phyloP scores from a whole-genome alignment of 2,797 vertebrate genomes.

The Melanotaenia trifasciata region DNA sequence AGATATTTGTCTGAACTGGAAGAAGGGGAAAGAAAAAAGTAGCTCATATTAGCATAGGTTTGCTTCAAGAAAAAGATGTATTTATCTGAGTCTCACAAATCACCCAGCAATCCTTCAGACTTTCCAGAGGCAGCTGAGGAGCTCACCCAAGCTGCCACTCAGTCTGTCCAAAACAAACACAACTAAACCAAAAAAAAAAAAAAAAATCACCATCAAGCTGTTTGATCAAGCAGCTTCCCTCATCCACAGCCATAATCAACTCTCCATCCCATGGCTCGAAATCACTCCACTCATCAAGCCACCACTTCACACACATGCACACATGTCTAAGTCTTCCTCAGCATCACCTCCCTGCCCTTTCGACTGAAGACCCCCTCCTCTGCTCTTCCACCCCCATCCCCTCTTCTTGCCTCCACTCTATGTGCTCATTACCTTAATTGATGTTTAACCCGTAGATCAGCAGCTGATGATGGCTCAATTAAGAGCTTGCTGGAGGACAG shows the following conservation, averaged over 20 bases:
- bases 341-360: conserved; percentile 34
- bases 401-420: conserved; percentile 19
- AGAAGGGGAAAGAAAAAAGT: neutral
- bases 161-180: conserved; percentile 47
- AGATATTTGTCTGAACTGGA: neutral
- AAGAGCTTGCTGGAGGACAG: conserved; percentile 71
- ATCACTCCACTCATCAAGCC: conserved; percentile 20
- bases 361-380: neutral
- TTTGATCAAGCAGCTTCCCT: conserved; percentile 27
- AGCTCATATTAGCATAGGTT: neutral
- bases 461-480: conserved; percentile 78
- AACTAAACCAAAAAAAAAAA: conserved; percentile 45
- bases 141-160: conserved; percentile 21
- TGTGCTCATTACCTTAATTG: conserved; percentile 80
- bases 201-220: conserved; percentile 20
- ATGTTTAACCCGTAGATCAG: conserved; percentile 79
- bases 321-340: conserved; percentile 11
- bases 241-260: conserved; percentile 20
- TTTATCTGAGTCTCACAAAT: neutral
- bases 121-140: conserved; percentile 33
- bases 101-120: conserved; percentile 3
- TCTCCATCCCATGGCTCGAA: conserved; percentile 16
- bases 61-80: neutral
- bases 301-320: conserved; percentile 32
- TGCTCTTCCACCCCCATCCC: neutral